Conservation (phyloP, 2,888 invertebrate genomes). For the Calameuta filiformis region DNA sequence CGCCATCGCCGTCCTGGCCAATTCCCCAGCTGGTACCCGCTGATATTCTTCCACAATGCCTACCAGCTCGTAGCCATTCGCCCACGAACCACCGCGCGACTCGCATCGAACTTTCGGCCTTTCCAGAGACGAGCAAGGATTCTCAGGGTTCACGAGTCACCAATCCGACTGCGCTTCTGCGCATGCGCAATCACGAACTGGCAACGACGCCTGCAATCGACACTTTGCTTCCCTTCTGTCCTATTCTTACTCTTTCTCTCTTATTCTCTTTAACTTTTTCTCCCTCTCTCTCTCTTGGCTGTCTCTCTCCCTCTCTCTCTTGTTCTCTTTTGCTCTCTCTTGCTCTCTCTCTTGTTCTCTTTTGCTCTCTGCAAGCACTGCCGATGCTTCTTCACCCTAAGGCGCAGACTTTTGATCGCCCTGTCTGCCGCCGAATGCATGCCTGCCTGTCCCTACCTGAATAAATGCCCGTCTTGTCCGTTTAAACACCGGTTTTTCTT, state of each 20-base stretch:
- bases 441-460: neutral
- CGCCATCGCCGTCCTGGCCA: too few species aligned
- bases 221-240: too few species aligned
- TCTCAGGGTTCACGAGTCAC: neutral
- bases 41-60: too few species aligned
- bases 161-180: neutral
- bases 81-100: too few species aligned
- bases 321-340: too few species aligned
- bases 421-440: neutral
- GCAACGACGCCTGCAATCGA: constrained; percentile 2
- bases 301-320: too few species aligned
- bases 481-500: neutral
- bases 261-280: too few species aligned
- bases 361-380: neutral
- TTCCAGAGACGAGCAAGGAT: neutral
- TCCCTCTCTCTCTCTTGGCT: too few species aligned
- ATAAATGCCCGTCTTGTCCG: neutral
- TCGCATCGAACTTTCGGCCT: neutral
- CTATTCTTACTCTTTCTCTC: too few species aligned
- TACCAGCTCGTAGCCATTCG: too few species aligned
- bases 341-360: too few species aligned
- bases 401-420: neutral
- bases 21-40: too few species aligned
- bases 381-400: neutral
- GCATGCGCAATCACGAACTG: constrained; percentile 1